Evolutionary conservation across 1,140 invertebrate species (phyloP), one percentile per base, ranked within the genome.

Genomic region (Watersipora subatra): DNA sequence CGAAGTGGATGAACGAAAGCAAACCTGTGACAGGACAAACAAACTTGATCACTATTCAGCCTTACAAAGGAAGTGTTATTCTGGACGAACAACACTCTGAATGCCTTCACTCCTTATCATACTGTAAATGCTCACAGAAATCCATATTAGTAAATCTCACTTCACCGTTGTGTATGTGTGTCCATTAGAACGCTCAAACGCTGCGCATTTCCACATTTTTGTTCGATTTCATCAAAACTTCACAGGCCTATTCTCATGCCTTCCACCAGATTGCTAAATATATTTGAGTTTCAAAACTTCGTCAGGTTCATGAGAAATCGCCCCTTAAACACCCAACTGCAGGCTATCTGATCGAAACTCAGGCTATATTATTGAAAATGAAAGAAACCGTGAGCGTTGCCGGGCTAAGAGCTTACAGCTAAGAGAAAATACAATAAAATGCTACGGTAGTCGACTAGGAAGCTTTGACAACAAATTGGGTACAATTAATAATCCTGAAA

Each of bases 1-100:
- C 56, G 93, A 93, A 2, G 93, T 97, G 0, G 91, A 92, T 15
- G 95, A 98, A 67, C 96, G 84, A 80, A 95, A 99, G 0, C 98
- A 93, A 68, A 98, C 82, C 84, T 88, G 71, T 2, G 69, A 70
- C 57, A 30, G 57, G 27, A 20, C 57, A 22, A 12, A 27, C 19
- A 3, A 24, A 58, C 20, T 25, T 66, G 15, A 26, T n/a, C n/a
- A n/a, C n/a, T n/a, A n/a, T n/a, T n/a, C n/a, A 61, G 2, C 62
- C 2, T 65, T 17, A 62, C 3, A 19, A 30, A 46, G 19, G 22
- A 22, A 72, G 25, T 55, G 58, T 63, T 66, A 64, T 46, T 61
- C 29, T 12, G 30, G 57, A 22, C 57, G 20, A 26, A 67, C 29
- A 61, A 26, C 30, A n/a, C n/a, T n/a, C n/a, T n/a, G n/a, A 56